Evolutionary conservation across 2,888 invertebrate genomes (phyloP), one percentile per base, ranked within the genome.

Genomic region (Cepaea hortensis): DNA sequence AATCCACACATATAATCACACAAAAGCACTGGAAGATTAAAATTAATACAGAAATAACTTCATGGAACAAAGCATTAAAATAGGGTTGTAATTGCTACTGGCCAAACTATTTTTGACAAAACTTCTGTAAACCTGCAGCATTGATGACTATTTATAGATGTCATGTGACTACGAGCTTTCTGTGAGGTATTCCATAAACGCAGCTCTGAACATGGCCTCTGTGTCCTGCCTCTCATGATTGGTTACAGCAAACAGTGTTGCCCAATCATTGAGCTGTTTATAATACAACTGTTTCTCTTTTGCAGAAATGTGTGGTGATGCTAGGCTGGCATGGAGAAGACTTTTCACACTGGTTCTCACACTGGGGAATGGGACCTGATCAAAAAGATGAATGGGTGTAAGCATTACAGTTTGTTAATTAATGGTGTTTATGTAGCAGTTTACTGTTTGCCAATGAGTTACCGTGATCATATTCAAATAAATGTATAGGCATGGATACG

Each of bases 281-380:
- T 83, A 23, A 84, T 86, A 89, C 20, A n/a, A 48, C 87, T 88
- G 88, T 35, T 88, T 88, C 81, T 92, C 91, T 48, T 90, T 89
- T 3, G 73, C 76, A 11, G 89, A 85, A 50, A 92, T 76, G 65
- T 88, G 84, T 3, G 88, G 82, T n/a, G 90, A 90, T 62, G 88
- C 86, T 20, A 89, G 75, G 23, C 91, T 90, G 65, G 92, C 88
- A 20, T 90, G 89, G 76, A 93, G 65, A 85, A 93, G 84, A 46
- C 90, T 84, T 77, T 89, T 89, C 23, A 91, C 90, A 7, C 92
- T 90, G 35, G 89, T 89, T 72, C 91, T 89, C 0, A 92, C 91
- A 80, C 91, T 91, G 0, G 93, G 93, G 86, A 93, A 93, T 23
- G 91, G 85, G 55, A 89, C 87, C 90, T 90, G 86, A 3, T 15